Percentiles rank a stretch among this genome's conserved stretches.
Evolutionary conservation across 1,140 invertebrate genomes (phyloP).

Genomic region (Drosophila parvula): DNA sequence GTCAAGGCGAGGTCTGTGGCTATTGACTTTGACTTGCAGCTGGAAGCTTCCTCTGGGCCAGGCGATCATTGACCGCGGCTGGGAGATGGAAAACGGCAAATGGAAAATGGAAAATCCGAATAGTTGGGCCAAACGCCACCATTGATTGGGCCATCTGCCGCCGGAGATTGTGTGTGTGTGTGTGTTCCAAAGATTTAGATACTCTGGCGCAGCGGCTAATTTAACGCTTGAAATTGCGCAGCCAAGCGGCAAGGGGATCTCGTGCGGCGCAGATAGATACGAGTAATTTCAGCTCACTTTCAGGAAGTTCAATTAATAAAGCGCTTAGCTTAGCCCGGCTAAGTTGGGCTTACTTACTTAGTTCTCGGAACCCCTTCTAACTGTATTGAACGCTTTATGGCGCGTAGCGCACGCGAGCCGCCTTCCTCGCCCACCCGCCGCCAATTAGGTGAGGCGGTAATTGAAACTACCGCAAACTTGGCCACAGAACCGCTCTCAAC

Average conservation of each 20-base stretch:
- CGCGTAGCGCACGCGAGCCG: constrained; percentile 71
- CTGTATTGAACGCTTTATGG: constrained; percentile 82
- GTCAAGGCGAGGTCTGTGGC: constrained; percentile 63
- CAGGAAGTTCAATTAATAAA: constrained; percentile 80
- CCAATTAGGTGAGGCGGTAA: constrained; percentile 72
- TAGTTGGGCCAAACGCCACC: constrained; percentile 10
- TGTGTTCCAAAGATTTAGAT: constrained; percentile 37
- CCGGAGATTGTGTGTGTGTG: constrained; percentile 4
- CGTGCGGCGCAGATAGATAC: constrained; percentile 46
- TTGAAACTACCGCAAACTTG: constrained; percentile 76
- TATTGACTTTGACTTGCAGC: constrained; percentile 64
- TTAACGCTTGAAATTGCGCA: constrained; percentile 81
- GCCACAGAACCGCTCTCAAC: constrained; percentile 22
- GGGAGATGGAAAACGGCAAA: constrained; percentile 36
- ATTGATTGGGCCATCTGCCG: constrained; percentile 49
- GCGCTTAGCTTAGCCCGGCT: constrained; percentile 61
- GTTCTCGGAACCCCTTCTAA: constrained; percentile 71
- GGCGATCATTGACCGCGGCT: constrained; percentile 70
- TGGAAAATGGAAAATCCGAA: constrained; percentile 17
- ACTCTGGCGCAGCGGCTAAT: constrained; percentile 56
- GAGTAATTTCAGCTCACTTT: constrained; percentile 42
- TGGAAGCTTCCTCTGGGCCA: constrained; percentile 39
- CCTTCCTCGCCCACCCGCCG: constrained; percentile 19
- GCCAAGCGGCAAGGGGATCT: constrained; percentile 70
- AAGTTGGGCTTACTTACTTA: constrained; percentile 58